Conservation (phyloP, 2,888 invertebrate genomes). For the Agonopterix arenella region DNA sequence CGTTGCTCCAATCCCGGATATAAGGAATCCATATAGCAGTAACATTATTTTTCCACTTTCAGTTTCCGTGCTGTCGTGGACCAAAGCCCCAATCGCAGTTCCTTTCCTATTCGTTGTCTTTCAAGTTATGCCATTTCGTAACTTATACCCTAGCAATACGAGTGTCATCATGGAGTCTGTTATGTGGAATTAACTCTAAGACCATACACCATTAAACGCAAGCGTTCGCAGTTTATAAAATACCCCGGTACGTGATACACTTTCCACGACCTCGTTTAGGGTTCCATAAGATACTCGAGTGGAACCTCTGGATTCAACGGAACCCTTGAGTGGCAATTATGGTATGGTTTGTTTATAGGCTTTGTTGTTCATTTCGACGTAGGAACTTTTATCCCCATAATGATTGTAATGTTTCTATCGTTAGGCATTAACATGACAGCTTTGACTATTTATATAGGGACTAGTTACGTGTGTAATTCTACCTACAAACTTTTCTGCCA, state of each 20-base stretch:
- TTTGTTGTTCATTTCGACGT: too few species aligned
- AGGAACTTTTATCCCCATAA: too few species aligned
- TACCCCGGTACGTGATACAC: conserved; percentile 37
- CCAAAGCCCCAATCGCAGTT: conserved; percentile 22
- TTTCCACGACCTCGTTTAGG: conserved; percentile 16
- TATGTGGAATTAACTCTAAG: conserved; percentile 7
- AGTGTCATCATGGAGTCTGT: too few species aligned
- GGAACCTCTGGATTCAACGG: not conserved
- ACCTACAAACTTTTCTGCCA: too few species aligned
- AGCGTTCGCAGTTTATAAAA: conserved; percentile 45
- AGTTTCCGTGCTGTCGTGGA: conserved; percentile 20
- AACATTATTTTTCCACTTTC: conserved; percentile 22
- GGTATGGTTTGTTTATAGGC: too few species aligned
- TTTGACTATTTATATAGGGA: too few species aligned
- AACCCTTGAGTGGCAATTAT: conserved; percentile 2
- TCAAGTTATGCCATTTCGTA: too few species aligned
- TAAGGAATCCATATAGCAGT: conserved; percentile 3
- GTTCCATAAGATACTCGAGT: not conserved
- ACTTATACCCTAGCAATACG: not conserved
- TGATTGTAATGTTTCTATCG: too few species aligned
- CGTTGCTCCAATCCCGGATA: too few species aligned
- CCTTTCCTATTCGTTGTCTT: not conserved
- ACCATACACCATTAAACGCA: conserved; percentile 36
- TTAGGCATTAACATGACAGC: too few species aligned
- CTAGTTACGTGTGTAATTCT: too few species aligned